Evolutionary conservation across 2,113 vertebrate species (phyloP), one percentile per base, ranked within the genome.

Genomic region (Menidia beryllina): DNA sequence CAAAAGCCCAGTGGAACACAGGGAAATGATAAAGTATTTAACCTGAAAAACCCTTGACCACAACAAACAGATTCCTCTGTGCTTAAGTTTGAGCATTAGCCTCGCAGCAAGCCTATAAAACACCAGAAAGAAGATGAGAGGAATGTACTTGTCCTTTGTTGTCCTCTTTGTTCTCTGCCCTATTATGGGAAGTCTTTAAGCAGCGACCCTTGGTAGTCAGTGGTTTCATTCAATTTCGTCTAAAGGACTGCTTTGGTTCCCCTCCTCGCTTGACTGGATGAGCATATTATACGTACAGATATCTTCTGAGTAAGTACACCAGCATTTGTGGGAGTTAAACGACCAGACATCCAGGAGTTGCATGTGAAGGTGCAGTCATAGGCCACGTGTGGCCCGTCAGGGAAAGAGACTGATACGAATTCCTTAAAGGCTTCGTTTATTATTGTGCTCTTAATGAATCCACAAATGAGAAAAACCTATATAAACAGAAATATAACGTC

Each of bases 11-110:
- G 68, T 39, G 38, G 30, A 67, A 67, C n/a, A 58, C 49, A 77
- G 59, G 52, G 52, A 43, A 68, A 68, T 30, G 52, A 64, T 62
- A 53, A 47, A 26, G 72, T 45, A 7, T 77, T 75, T 75, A 81
- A 89, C 84, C 66, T 83, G 62, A 80, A 81, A 78, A 73, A 57
- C 56, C 72, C 19, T 64, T 53, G 54, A 88, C 80, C 87, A 89
- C 90, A 90, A 89, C 87, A 89, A 91, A 89, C 82, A 74, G 65
- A 89, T 87, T 89, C 82, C 77, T 83, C 49, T 11, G 27, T 80
- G 78, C 61, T 83, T 77, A 53, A 49, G 67, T 61, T 75, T 60
- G 48, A 60, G 75, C 54, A 60, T 77, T 83, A 74, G 64, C 85
- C 86, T 88, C 8, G 50, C 69, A 86, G 89, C 79, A 55, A 83